These are phyloP conservation scores for Tautogolabrus adspersus DNA, from an alignment of 2,113 vertebrate genomes.

Conservation along the genomic window DNA sequence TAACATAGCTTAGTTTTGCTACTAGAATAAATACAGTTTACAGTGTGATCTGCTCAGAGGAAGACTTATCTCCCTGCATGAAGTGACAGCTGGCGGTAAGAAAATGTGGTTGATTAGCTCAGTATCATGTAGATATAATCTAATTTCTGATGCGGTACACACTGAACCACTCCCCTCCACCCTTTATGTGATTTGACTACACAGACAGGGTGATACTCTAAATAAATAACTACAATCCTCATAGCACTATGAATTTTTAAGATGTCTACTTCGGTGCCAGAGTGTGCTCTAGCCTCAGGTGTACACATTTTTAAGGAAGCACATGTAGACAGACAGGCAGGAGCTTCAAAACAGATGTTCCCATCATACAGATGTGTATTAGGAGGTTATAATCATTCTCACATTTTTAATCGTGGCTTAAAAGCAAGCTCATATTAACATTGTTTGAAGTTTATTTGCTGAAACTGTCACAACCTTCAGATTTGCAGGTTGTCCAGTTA, in stretches of 20 bases:
- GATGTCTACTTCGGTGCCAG: neutral
- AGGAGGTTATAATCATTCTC: neutral
- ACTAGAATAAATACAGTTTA: neutral
- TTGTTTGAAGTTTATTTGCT: neutral
- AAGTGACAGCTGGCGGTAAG: conserved; percentile 1
- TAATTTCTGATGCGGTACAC: conserved; percentile 7
- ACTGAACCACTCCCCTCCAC: conserved; percentile 1
- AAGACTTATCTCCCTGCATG: neutral
- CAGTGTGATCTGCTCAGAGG: neutral
- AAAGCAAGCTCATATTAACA: neutral
- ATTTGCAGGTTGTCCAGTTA: conserved; percentile 11
- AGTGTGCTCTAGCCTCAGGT: conserved; percentile 3
- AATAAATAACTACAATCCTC: conserved; percentile 22
- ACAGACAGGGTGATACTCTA: conserved; percentile 3
- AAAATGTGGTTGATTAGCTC: neutral
- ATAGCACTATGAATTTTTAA: neutral
- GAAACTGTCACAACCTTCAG: neutral
- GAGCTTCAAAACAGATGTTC: neutral
- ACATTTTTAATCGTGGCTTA: neutral
- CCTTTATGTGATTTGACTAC: conserved; percentile 1
- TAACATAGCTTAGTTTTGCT: too few species aligned
- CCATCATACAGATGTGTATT: neutral
- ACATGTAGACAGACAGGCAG: neutral
- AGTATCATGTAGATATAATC: conserved; percentile 8
- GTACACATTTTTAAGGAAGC: neutral